Percentiles rank a stretch among this genome's conserved stretches.
phyloP scores from a whole-genome alignment of 2,113 vertebrate genomes.

The Thamnaconus septentrionalis region DNA sequence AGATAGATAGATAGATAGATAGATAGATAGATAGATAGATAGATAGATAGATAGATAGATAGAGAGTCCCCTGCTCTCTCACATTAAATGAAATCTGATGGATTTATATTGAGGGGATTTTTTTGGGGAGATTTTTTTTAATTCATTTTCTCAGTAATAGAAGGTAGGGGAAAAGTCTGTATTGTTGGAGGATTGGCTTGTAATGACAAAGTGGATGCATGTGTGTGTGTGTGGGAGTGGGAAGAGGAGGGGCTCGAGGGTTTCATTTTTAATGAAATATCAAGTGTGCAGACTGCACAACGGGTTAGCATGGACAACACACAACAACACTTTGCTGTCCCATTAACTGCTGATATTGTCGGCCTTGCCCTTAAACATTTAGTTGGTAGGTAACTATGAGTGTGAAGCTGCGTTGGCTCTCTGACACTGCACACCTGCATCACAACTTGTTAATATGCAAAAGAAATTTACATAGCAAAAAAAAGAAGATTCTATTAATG shows the following conservation, averaged over 20 bases:
- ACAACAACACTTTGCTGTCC: too few relatives aligned
- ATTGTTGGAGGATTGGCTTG: slow-evolving; percentile 68
- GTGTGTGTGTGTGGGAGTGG: neutral
- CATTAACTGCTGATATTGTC: too few relatives aligned
- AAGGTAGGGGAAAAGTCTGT: slow-evolving; percentile 63
- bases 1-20: slow-evolving; percentile 9
- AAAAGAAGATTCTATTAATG: too few relatives aligned
- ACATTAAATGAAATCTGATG: slow-evolving; percentile 78
- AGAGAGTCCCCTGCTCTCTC: slow-evolving; percentile 31
- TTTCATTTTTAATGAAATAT: neutral
- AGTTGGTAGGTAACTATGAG: too few relatives aligned
- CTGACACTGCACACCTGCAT: too few relatives aligned
- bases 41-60: slow-evolving; percentile 24
- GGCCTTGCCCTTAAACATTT: too few relatives aligned
- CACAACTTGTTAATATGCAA: too few relatives aligned
- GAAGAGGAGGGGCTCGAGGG: slow-evolving; percentile 1
- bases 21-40: slow-evolving; percentile 33
- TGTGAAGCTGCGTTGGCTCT: too few relatives aligned
- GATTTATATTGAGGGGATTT: slow-evolving; percentile 80
- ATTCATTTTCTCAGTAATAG: slow-evolving; percentile 77
- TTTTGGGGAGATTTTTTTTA: slow-evolving; percentile 82
- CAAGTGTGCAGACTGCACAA: neutral
- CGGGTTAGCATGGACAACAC: too few relatives aligned
- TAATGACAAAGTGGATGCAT: slow-evolving; percentile 65
- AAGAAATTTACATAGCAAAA: too few relatives aligned